These are phyloP conservation scores for Corynorhinus townsendii DNA, from an alignment of 2,113 vertebrate species.

Conservation along the genomic window DNA sequence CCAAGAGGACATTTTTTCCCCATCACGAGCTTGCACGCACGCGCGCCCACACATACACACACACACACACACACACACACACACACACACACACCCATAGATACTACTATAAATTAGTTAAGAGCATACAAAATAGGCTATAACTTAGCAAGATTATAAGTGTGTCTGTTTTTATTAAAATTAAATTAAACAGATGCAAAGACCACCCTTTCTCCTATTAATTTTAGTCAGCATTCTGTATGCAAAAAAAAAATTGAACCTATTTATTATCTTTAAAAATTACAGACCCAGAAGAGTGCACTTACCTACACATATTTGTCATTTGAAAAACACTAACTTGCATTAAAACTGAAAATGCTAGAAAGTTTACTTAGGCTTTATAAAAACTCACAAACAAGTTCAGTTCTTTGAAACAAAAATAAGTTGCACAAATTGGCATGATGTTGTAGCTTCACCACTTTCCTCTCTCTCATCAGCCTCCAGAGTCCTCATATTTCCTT, in stretches of 20 bases:
- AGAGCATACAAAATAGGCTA: not conserved
- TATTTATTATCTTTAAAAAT: slow-evolving; percentile 19
- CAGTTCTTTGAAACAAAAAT: slow-evolving; percentile 41
- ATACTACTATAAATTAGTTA: slow-evolving; percentile 39
- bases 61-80: not conserved
- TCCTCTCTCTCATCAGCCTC: slow-evolving; percentile 60
- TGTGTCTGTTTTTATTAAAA: slow-evolving; percentile 21
- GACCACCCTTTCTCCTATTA: not conserved
- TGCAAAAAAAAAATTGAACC: not conserved
- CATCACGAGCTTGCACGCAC: not conserved
- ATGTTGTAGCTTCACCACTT: not conserved
- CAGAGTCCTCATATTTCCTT: slow-evolving; percentile 72
- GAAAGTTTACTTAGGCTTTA: slow-evolving; percentile 11
- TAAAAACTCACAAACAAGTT: slow-evolving; percentile 21
- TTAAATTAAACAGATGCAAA: slow-evolving; percentile 3
- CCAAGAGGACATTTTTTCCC: slow-evolving; percentile 70
- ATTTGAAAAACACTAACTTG: not conserved
- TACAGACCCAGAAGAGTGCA: not conserved
- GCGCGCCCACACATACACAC: no score
- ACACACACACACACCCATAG: not conserved
- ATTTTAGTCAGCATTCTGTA: not conserved
- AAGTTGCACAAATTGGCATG: slow-evolving; percentile 18
- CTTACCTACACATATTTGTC: not conserved
- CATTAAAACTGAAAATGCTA: not conserved
- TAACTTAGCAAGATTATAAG: slow-evolving; percentile 27